Conservation (phyloP, 2,797 vertebrate species). For the Chelon labrosus region DNA sequence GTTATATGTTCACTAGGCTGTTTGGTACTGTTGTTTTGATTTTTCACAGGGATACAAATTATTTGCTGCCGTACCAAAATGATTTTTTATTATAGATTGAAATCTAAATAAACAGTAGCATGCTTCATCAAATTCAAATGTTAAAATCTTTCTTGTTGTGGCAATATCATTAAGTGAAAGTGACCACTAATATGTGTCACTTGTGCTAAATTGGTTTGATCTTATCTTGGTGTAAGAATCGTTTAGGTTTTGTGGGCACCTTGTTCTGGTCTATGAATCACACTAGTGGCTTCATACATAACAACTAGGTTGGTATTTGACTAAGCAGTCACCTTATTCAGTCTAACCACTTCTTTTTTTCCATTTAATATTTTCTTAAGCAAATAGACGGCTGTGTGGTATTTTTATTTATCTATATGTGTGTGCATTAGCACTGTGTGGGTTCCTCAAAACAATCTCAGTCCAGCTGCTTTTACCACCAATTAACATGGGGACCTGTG, state of each 20-base stretch:
- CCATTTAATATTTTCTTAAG: not conserved
- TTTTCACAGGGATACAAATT: not conserved
- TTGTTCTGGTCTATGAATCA: not conserved
- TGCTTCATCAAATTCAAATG: not conserved
- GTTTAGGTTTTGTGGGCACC: not conserved
- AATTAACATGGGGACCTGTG: conserved; percentile 65
- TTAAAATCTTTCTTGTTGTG: not conserved
- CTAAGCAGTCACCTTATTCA: not conserved
- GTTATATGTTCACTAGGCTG: not conserved
- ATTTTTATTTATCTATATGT: conserved; percentile 22
- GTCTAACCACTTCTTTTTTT: not conserved
- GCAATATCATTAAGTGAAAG: not conserved
- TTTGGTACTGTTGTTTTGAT: not conserved
- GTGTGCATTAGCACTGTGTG: not conserved
- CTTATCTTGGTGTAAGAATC: not conserved
- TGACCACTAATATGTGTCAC: not conserved
- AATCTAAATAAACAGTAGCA: not conserved
- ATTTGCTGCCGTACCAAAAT: not conserved
- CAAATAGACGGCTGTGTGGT: conserved; percentile 47
- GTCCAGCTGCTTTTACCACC: conserved; percentile 76
- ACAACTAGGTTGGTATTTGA: not conserved
- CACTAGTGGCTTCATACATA: not conserved
- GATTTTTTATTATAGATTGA: not conserved
- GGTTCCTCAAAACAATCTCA: conserved; percentile 36
- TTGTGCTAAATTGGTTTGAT: not conserved